Evolutionary conservation across 2,113 vertebrate species (phyloP).

Genomic region (Thamnaconus septentrionalis): DNA sequence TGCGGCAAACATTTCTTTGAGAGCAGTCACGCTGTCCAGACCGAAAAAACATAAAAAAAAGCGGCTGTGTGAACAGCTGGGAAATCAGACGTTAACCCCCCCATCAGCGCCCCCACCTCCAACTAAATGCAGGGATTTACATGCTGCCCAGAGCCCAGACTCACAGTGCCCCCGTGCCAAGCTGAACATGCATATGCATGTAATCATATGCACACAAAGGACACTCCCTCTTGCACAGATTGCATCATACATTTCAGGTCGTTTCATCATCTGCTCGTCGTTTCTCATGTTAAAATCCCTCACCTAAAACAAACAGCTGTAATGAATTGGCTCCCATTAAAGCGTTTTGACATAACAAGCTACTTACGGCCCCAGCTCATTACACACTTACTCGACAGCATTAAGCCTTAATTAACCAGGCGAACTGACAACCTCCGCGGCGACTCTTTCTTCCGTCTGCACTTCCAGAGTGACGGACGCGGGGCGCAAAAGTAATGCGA

Average conservation of each 20-base stretch:
- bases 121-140: constrained; percentile 55
- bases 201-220: constrained; percentile 50
- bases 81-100: constrained; percentile 50
- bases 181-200: constrained; percentile 62
- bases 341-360: constrained; percentile 15
- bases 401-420: constrained; percentile 35
- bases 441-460: background rate
- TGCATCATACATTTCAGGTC: constrained; percentile 62
- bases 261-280: constrained; percentile 67
- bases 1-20: constrained; percentile 46
- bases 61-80: constrained; percentile 56
- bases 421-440: constrained; percentile 9
- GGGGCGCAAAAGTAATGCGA: background rate
- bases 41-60: constrained; percentile 16
- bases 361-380: constrained; percentile 25
- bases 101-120: constrained; percentile 9
- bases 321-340: constrained; percentile 35
- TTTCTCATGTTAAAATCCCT: constrained; percentile 33
- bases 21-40: constrained; percentile 15
- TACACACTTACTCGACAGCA: constrained; percentile 15
- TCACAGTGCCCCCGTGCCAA: constrained; percentile 49
- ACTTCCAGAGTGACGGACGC: background rate
- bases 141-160: constrained; percentile 50
- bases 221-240: constrained; percentile 49
- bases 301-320: constrained; percentile 55